Conservation (phyloP, 2,113 vertebrate genomes). For the Marcusenius ussheri region DNA sequence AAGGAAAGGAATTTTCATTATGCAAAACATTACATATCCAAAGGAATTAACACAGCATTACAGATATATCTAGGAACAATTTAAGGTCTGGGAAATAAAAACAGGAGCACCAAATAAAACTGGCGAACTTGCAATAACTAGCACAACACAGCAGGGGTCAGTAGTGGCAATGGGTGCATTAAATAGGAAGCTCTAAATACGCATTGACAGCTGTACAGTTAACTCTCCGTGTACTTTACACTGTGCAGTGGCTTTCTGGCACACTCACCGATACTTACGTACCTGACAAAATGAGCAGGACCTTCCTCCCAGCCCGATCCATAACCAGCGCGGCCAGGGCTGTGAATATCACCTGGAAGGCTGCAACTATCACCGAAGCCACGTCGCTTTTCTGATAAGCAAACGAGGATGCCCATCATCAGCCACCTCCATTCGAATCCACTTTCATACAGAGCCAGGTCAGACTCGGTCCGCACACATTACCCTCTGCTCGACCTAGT, state of each 20-base stretch:
- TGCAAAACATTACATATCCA: neutral
- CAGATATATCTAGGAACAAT: neutral
- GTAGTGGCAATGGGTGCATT: neutral
- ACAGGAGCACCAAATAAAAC: neutral
- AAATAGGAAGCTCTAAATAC: neutral
- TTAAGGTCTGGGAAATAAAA: neutral
- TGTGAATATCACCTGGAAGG: slow-evolving; percentile 80
- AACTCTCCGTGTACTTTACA: neutral
- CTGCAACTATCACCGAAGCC: slow-evolving; percentile 72
- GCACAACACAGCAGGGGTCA: neutral
- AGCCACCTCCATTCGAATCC: neutral
- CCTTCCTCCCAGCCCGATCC: slow-evolving; percentile 79
- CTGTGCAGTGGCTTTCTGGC: neutral
- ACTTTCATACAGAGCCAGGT: neutral
- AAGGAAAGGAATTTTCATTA: neutral
- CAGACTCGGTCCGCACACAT: neutral
- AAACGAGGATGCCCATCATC: neutral
- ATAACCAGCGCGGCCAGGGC: slow-evolving; percentile 73
- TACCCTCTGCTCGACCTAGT: neutral
- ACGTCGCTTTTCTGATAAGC: slow-evolving; percentile 69
- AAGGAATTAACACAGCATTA: neutral
- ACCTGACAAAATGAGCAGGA: slow-evolving; percentile 82
- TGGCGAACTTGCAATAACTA: neutral
- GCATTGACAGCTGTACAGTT: neutral
- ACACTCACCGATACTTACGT: slow-evolving; percentile 10